These are phyloP conservation scores for Mesocricetus auratus DNA, from an alignment of 2,113 vertebrate species.

Conservation along the genomic window DNA sequence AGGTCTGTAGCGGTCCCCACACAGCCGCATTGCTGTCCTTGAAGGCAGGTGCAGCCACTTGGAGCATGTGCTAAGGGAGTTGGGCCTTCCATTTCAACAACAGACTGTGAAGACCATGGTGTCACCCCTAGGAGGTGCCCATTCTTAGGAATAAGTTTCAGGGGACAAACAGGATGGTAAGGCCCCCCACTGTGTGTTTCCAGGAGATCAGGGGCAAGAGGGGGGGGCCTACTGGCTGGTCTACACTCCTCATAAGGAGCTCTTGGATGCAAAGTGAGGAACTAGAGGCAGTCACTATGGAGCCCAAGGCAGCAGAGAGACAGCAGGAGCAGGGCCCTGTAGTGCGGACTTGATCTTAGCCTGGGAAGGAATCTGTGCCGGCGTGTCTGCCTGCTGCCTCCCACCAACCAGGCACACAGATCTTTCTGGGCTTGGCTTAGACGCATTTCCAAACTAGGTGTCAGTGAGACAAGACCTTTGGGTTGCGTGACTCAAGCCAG, in stretches of 20 bases:
- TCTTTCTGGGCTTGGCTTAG: neutral
- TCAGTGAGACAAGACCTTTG: neutral
- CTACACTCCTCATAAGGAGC: neutral
- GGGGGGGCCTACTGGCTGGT: neutral
- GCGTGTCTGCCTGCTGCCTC: neutral
- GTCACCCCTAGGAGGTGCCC: neutral
- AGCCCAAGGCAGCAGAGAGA: neutral
- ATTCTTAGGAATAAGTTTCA: neutral
- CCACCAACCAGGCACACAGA: neutral
- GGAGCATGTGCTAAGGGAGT: neutral
- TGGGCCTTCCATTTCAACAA: neutral
- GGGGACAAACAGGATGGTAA: neutral
- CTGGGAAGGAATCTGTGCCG: neutral
- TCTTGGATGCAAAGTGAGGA: accelerated
- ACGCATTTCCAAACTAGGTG: neutral
- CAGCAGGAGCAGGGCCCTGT: neutral
- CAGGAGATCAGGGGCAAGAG: too few species aligned
- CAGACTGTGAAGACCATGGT: neutral
- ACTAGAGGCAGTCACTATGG: neutral
- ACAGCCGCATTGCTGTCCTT: neutral
- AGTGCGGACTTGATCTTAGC: neutral
- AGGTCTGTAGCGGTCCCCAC: neutral
- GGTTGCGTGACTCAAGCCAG: neutral
- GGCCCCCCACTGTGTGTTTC: neutral
- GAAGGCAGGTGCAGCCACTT: neutral